Evolutionary conservation across 2,888 invertebrate genomes (phyloP).

Genomic region (Panzeria rudis): DNA sequence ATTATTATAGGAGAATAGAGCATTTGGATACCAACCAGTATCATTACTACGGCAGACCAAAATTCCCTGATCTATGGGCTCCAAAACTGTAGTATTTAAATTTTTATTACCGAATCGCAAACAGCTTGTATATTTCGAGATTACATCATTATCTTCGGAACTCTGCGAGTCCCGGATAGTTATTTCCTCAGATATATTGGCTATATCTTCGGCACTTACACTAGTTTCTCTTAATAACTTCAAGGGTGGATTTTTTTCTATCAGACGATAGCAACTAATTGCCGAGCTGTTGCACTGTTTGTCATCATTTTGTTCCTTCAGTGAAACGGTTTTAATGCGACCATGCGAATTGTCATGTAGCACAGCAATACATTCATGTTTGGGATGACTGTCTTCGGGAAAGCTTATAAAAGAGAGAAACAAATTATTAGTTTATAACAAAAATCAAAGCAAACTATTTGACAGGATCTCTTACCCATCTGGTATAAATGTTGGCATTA

Average conservation of each 20-base stretch:
- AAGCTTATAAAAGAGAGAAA: neutral
- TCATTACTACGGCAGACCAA: constrained; percentile 87
- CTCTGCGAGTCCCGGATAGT: constrained; percentile 67
- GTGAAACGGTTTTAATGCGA: constrained; percentile 84
- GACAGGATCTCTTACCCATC: constrained; percentile 81
- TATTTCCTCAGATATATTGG: constrained; percentile 77
- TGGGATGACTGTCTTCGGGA: constrained; percentile 74
- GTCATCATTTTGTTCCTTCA: constrained; percentile 78
- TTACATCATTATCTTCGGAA: constrained; percentile 68
- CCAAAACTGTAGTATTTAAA: constrained; percentile 74
- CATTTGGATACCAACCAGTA: constrained; percentile 89
- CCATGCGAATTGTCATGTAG: constrained; percentile 85
- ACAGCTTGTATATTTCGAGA: constrained; percentile 78
- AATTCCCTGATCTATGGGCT: constrained; percentile 87
- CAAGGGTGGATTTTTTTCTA: constrained; percentile 76
- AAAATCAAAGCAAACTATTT: neutral
- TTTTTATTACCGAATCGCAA: constrained; percentile 77
- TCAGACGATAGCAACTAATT: constrained; percentile 78
- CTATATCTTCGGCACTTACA: constrained; percentile 78
- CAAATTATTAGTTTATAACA: neutral
- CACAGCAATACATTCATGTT: constrained; percentile 86
- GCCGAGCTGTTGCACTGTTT: constrained; percentile 74
- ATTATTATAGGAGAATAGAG: constrained; percentile 86
- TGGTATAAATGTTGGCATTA: constrained; percentile 87
- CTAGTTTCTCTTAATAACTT: constrained; percentile 75